These are phyloP conservation scores for Penelope pileata DNA, from an alignment of 2,113 vertebrate genomes.

Conservation along the genomic window DNA sequence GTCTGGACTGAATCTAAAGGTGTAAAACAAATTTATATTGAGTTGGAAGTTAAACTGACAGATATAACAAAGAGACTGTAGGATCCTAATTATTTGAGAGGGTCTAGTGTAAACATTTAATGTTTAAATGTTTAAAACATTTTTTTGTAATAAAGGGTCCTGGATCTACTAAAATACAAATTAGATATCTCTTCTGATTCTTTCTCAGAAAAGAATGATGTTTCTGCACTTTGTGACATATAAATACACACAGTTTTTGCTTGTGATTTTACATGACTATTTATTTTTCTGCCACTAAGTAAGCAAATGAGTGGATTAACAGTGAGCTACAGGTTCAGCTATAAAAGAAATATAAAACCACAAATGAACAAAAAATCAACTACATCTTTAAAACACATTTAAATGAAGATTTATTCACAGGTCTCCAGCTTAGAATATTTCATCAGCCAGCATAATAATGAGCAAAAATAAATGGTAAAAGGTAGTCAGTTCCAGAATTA, in stretches of 20 bases:
- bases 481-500: slow-evolving; percentile 35
- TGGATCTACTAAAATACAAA: slow-evolving; percentile 14
- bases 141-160: not conserved
- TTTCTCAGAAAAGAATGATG: slow-evolving; percentile 46
- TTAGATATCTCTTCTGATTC: not conserved
- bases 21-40: not conserved
- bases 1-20: not conserved
- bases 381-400: slow-evolving; percentile 19
- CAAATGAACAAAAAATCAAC: not conserved
- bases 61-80: not conserved
- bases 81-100: slow-evolving; percentile 16
- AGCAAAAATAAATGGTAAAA: slow-evolving; percentile 27
- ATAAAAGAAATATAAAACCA: not conserved
- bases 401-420: slow-evolving; percentile 31
- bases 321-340: slow-evolving; percentile 29
- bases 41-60: slow-evolving; percentile 32
- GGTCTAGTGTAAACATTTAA: not conserved
- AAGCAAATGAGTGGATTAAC: slow-evolving; percentile 52
- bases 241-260: not conserved
- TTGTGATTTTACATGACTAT: slow-evolving; percentile 19
- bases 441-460: not conserved
- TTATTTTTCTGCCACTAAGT: slow-evolving; percentile 30
- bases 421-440: not conserved
- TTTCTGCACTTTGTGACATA: not conserved
- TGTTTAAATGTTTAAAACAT: not conserved